phyloP scores from a whole-genome alignment of 2,113 vertebrate genomes.

The Vulpes ferrilata region DNA sequence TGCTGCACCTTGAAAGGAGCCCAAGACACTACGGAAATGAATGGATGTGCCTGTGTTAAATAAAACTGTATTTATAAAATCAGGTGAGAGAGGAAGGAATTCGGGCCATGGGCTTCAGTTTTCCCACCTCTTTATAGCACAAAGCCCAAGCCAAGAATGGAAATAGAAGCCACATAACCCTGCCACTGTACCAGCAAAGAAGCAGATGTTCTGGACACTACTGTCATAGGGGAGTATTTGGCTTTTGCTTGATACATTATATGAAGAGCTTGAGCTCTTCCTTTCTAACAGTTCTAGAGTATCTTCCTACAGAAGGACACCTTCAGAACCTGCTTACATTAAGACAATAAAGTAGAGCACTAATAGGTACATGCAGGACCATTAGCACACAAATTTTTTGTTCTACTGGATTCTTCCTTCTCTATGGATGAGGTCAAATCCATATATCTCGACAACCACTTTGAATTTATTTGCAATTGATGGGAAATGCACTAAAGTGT shows the following conservation, averaged over 20 bases:
- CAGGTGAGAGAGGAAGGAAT: not conserved
- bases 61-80: not conserved
- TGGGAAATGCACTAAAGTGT: conserved; percentile 5
- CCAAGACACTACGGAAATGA: not conserved
- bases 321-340: not conserved
- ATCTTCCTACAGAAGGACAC: not conserved
- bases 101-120: not conserved
- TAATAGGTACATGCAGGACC: not conserved
- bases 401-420: not conserved
- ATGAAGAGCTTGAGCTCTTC: not conserved
- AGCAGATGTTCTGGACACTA: not conserved
- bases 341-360: not conserved
- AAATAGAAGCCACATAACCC: not conserved
- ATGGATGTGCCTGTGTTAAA: not conserved
- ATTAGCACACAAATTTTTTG: not conserved
- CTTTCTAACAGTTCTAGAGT: not conserved
- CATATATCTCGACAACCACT: not conserved
- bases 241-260: not conserved
- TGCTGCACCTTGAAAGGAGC: not conserved
- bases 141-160: not conserved
- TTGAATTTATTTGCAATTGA: conserved; percentile 35
- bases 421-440: conserved; percentile 26
- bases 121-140: not conserved
- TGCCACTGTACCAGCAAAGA: not conserved
- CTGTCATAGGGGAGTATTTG: too few relatives aligned